Evolutionary conservation across 2,113 vertebrate genomes (phyloP), one percentile per base, ranked within the genome.

Genomic region (Paradoxurus hermaphroditus): DNA sequence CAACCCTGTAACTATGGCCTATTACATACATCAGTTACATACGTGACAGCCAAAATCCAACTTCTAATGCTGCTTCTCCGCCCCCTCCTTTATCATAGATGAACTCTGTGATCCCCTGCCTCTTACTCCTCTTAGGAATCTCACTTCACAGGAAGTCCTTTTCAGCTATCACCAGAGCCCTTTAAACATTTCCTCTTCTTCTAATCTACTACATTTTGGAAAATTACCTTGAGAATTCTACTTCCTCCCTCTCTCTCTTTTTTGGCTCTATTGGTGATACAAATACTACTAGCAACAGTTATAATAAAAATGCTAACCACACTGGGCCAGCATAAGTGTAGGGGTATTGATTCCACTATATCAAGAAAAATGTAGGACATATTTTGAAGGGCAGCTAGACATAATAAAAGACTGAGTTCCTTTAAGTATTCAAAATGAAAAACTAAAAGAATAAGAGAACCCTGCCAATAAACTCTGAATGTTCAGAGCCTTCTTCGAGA

Each of bases 401-500:
- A 18, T 34, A 56, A 65, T 67, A 73, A 84, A 90, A 56, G 29
- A 82, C 12, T 46, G 34, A 15, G 51, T 86, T 92, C 86, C 84
- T 82, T 87, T 89, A 84, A 49, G 65, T 93, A 44, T 87, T 90
- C 56, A 72, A 82, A 82, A 70, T 65, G 72, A 89, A 93, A 95
- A 88, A 88, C 49, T 12, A 70, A 93, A 91, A 83, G 8, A 67
- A 18, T 39, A 14, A 82, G 59, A 68, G 49, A n/a, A 27, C 39
- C 63, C 84, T 79, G n/a, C 46, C 36, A 39, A 31, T 70, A 36
- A 31, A n/a, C 39, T 67, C 62, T 62, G 36, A 87, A 67, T 36
- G 25, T 18, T 73, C 51, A 65, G 36, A 27, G 9, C 39, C 79
- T 23, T 84, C 81, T 78, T 87, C 36, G 13, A 29, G 68, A 86